phyloP scores from a whole-genome alignment of 2,888 invertebrate species.

The Drosophila barbarae region DNA sequence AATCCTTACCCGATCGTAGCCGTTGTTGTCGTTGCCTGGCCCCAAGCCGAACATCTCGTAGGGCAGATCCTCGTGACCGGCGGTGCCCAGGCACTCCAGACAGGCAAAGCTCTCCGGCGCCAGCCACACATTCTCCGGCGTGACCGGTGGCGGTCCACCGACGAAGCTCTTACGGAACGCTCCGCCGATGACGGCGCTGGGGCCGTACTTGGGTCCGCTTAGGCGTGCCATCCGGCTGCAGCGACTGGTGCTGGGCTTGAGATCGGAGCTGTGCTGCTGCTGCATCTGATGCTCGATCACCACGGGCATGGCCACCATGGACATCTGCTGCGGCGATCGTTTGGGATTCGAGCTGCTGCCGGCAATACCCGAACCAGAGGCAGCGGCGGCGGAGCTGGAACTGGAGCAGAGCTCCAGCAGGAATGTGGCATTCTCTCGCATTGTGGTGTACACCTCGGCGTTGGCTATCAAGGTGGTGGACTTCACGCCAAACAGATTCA shows the following conservation, averaged over 20 bases:
- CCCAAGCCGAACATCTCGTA: constrained; percentile 79
- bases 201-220: constrained; percentile 67
- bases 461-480: constrained; percentile 78
- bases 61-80: constrained; percentile 78
- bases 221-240: constrained; percentile 76
- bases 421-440: constrained; percentile 97
- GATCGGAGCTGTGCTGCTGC: constrained; percentile 62
- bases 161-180: constrained; percentile 77
- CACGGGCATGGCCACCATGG: constrained; percentile 75
- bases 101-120: constrained; percentile 79
- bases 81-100: constrained; percentile 77
- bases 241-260: constrained; percentile 79
- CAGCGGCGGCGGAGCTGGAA: constrained; percentile 78
- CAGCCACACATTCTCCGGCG: constrained; percentile 79
- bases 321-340: constrained; percentile 73
- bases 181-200: constrained; percentile 34
- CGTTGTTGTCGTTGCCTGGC: constrained; percentile 70
- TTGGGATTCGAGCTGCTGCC: constrained; percentile 44
- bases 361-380: not conserved
- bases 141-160: constrained; percentile 66
- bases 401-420: constrained; percentile 88
- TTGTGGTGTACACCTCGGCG: constrained; percentile 81
- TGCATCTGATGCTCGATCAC: constrained; percentile 72
- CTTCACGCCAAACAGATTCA: constrained; percentile 79
- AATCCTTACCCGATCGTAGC: constrained; percentile 77